A percentile compares a stretch with the other conserved stretches of the same genome.
Evolutionary conservation across 2,113 vertebrate genomes (phyloP).

Genomic region (Lasiurus cinereus): DNA sequence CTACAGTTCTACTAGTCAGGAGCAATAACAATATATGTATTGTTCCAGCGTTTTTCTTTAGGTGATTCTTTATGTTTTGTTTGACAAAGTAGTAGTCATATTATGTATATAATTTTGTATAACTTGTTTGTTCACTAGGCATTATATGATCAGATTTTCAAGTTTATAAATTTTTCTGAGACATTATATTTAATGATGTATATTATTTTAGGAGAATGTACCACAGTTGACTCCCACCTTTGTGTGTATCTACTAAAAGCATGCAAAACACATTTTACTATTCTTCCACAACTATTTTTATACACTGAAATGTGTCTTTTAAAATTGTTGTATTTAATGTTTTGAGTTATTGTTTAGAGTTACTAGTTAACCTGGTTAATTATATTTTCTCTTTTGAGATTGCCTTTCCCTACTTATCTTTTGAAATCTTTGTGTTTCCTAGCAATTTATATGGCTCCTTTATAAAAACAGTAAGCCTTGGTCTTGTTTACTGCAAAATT

Average conservation of each 20-base stretch:
- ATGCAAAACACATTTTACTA: background rate
- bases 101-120: background rate
- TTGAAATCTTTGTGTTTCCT: slow-evolving; percentile 8
- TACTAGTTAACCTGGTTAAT: background rate
- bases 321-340: background rate
- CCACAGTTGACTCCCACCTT: background rate
- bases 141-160: slow-evolving; percentile 12
- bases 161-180: background rate
- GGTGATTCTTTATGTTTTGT: background rate
- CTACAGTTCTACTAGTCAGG: background rate
- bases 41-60: background rate
- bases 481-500: background rate
- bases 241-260: background rate
- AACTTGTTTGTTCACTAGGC: background rate
- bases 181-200: background rate
- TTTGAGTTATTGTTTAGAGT: background rate
- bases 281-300: background rate
- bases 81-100: slow-evolving; percentile 28
- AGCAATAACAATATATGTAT: background rate
- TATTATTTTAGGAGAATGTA: background rate
- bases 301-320: background rate
- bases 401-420: slow-evolving; percentile 5
- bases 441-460: background rate
- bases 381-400: slow-evolving; percentile 29
- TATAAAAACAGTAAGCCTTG: background rate